Evolutionary conservation across 2,797 vertebrate genomes (phyloP).

Genomic region (Gila robusta): DNA sequence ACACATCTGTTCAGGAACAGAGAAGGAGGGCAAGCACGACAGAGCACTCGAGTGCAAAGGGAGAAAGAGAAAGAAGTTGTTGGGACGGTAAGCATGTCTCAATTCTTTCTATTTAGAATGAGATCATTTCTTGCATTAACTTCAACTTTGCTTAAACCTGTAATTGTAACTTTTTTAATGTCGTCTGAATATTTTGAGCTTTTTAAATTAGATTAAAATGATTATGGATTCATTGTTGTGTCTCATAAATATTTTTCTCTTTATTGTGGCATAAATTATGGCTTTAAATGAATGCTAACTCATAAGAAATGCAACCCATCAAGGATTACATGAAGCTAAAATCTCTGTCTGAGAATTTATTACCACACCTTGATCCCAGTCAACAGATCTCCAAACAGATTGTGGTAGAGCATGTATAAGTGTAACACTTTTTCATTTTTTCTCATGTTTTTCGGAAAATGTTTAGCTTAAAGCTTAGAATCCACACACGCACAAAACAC

Average conservation of each 20-base stretch:
- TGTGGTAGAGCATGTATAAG: background rate
- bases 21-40: slow-evolving; percentile 38
- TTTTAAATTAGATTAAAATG: background rate
- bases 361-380: background rate
- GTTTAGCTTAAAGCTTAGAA: background rate
- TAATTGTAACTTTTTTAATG: background rate
- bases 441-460: background rate
- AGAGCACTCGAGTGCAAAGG: slow-evolving; percentile 24
- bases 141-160: background rate
- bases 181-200: background rate
- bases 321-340: background rate
- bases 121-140: background rate
- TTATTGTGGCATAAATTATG: background rate
- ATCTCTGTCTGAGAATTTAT: background rate
- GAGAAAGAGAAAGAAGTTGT: slow-evolving; percentile 28
- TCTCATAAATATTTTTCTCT: background rate
- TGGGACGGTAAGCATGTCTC: slow-evolving; percentile 62
- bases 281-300: background rate
- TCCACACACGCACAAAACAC: background rate
- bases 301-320: background rate
- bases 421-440: background rate
- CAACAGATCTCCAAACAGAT: background rate
- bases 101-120: slow-evolving; percentile 2
- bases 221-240: background rate
- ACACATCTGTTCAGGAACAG: slow-evolving; percentile 72